Base-by-base conservation (phyloP, 2,888 invertebrate genomes). In the Schizotus pectinicornis region DNA sequence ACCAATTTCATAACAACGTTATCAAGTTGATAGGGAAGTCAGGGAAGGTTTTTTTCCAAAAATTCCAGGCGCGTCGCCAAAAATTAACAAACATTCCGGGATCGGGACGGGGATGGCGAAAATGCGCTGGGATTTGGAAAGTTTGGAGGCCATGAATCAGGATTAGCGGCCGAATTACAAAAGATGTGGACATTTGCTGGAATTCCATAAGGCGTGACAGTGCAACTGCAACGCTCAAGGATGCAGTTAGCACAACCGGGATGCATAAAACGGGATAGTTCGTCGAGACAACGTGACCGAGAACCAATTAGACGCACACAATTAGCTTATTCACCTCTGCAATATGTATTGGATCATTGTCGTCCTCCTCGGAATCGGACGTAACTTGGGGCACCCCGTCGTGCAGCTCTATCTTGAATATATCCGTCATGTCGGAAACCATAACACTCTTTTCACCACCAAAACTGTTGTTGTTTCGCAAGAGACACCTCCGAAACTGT, bases 381-480 rank as follows among this genome's bases (percentile, higher is more conserved):
- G n/a, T n/a, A n/a, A n/a, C n/a, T n/a, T n/a, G 84, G 61, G 85
- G 82, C 78, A 85, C 85, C 59, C 81, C 83, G 76, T 89, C 89
- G 76, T 89, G 88, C 77, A 95, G 85, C 82, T 96, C 95, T 81
- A 96, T 88, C 85, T 95, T 94, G 81, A 96, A 95, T 80, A 95
- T 91, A 81, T 92, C 94, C 80, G 91, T 90, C 89, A 91, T 90
- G 80, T 57, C 54, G 60, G 51, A 46, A 39, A 49, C 51, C 57
- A 55, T 56, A 53, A 54, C 55, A 57, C 45, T 13, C 11, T 32
- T 35, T 31, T 35, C 13, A 14, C 11, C 14, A 7, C 7, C 2
- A 39, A 45, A 41, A 35, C 41, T 39, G 31, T 34, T 5, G 22
- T 5, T 22, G 5, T 22, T 22, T 22, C 22, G 22, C 22, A 22